Percentiles rank a stretch among this genome's conserved stretches.
These are phyloP conservation scores for Drosophila nasuta DNA, from an alignment of 1,140 invertebrate species.

Conservation along the genomic window DNA sequence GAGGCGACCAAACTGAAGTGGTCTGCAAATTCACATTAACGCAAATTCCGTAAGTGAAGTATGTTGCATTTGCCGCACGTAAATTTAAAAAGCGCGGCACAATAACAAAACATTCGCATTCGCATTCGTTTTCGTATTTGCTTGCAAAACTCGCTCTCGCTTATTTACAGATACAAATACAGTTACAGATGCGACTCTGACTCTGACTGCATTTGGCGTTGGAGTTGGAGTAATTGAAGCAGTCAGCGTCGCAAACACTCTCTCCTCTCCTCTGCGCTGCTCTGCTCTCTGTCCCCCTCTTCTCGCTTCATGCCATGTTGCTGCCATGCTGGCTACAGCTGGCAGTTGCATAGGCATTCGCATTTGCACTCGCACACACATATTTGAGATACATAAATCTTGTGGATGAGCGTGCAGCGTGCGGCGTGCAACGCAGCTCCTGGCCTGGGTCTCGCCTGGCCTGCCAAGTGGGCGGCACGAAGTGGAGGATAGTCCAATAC, in stretches of 20 bases:
- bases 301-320: not conserved
- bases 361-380: conserved; percentile 55
- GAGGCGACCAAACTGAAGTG: conserved; percentile 63
- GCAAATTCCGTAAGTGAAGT: conserved; percentile 83
- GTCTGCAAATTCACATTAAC: conserved; percentile 82
- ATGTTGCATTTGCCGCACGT: conserved; percentile 82
- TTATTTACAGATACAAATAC: conserved; percentile 58
- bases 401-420: conserved; percentile 78
- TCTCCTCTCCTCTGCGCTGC: not conserved
- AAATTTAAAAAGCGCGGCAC: conserved; percentile 81
- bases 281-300: not conserved
- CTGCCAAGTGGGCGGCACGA: conserved; percentile 36
- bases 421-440: conserved; percentile 55
- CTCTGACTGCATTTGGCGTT: conserved; percentile 29
- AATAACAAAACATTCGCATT: conserved; percentile 71
- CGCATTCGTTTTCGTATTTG: not conserved
- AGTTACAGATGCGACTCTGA: conserved; percentile 39
- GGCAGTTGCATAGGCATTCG: conserved; percentile 71
- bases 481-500: conserved; percentile 34
- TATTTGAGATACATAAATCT: conserved; percentile 82
- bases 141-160: conserved; percentile 35
- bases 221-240: conserved; percentile 50
- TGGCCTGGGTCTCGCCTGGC: conserved; percentile 16
- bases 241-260: conserved; percentile 31
- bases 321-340: conserved; percentile 41